Base-by-base conservation (phyloP, 1,140 invertebrate genomes). In the Cyclargus thomasi region DNA sequence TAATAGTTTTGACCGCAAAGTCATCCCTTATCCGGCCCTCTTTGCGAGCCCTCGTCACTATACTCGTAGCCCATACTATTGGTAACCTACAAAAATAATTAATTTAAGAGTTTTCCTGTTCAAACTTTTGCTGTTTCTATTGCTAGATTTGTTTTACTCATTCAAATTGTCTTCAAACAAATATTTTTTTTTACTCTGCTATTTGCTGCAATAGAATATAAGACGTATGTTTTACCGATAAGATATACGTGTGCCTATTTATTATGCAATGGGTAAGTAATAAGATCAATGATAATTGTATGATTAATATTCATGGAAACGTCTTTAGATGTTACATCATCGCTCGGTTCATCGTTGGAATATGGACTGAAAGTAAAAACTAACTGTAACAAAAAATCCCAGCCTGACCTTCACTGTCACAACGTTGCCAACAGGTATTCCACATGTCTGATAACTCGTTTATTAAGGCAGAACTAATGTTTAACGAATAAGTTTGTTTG, bases 1-100 rank as follows among this genome's bases (percentile, higher is more conserved):
- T 95, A 55, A 98, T 93, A 0, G 96, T 97, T 82, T 98, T 97
- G 0, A 98, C 95, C 0, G 97, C 96, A 79, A 97, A 97, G 86
- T 99, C 97, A 76, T 98, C 97, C 63, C 97, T 93, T 74, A 99
- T 97, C 74, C 96, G 91, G 0, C 96, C 97, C 91, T 99, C 97
- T 82, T 97, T 97, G 2, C 97, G 92, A 22, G 95, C 96, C 39
- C 95, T 91, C 0, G 96, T 97, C 22, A 98, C 94, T 65, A 98
- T 96, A 82, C 95, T 96, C 4, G 96, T 94, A 0, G 97, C 96
- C 97, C 97, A 98, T 20, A 98, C 95, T 55, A 98, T 94, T 22
- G 98, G 98, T 79, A 99, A 93, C 92, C 92, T 93, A 68, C 64
- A 82, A 80, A 22, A 39, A 10, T 64, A 17, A 10, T 35, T 10